These are phyloP conservation scores for Lasioglossum pauxillum DNA, from an alignment of 2,888 invertebrate species.

Conservation along the genomic window DNA sequence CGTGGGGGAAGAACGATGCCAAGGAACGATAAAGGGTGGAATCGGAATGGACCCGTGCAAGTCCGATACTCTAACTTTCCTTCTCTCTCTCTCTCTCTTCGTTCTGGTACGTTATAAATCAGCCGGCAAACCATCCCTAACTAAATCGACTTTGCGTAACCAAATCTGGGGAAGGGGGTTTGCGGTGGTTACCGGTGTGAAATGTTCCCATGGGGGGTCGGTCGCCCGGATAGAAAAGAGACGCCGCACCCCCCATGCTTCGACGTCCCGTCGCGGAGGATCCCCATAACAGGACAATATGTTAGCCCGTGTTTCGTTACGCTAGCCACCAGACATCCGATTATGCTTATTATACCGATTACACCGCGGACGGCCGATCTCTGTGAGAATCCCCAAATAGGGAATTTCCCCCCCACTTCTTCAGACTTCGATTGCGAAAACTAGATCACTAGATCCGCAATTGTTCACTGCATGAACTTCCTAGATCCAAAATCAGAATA, in stretches of 20 bases:
- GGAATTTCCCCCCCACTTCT: neutral
- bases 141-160: slow-evolving; percentile 83
- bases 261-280: slow-evolving; percentile 41
- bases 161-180: slow-evolving; percentile 77
- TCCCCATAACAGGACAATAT: slow-evolving; percentile 76
- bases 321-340: slow-evolving; percentile 72
- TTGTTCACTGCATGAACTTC: neutral
- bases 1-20: slow-evolving; percentile 53
- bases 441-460: neutral
- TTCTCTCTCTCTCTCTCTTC: neutral
- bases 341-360: slow-evolving; percentile 72
- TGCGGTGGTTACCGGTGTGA: slow-evolving; percentile 84
- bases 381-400: slow-evolving; percentile 47
- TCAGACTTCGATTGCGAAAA: neutral
- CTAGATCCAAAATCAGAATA: neutral
- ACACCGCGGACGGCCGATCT: slow-evolving; percentile 64
- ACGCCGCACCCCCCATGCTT: slow-evolving; percentile 32
- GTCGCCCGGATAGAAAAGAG: slow-evolving; percentile 42
- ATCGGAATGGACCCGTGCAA: slow-evolving; percentile 40
- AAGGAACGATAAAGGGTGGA: slow-evolving; percentile 56
- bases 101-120: slow-evolving; percentile 79
- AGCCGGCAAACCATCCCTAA: slow-evolving; percentile 82
- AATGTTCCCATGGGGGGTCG: slow-evolving; percentile 84
- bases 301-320: slow-evolving; percentile 77
- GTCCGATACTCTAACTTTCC: slow-evolving; percentile 25